Evolutionary conservation across 2,888 invertebrate species (phyloP), one percentile per base, ranked within the genome.

Genomic region (Euclidia mi): DNA sequence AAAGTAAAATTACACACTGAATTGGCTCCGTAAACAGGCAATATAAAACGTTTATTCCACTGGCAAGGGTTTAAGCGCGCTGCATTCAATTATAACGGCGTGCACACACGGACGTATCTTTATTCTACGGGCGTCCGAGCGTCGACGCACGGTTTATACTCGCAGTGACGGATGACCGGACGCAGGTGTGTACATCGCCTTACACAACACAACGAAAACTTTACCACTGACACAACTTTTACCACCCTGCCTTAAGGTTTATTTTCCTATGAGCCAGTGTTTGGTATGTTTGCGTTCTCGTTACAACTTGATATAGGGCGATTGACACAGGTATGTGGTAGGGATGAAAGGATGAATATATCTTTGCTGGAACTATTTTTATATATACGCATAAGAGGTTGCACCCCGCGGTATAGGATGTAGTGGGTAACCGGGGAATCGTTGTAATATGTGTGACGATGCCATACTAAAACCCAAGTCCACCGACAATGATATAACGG

Each of bases 241-340:
- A 29, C 37, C 35, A 7, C 28, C 7, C 28, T 1, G 0, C 0
- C 0, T 4, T 55, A 67, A 37, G 48, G 60, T 40, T 45, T 4
- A 12, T 44, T 65, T 74, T 61, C 14, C 35, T 7, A 12, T 42
- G 25, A 4, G 0, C 10, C 0, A 6, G 0, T 9, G 17, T 0
- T n/a, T n/a, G 10, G 25, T 17, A 25, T 18, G 17, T 44, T 37
- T 51, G 32, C 41, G 40, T 43, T 20, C 56, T 56, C 66, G 64
- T 70, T 65, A 75, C 75, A 71, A 68, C 61, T 71, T 78, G 73
- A 81, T 80, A 68, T 71, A 64, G 78, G 70, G 59, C 74, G 77
- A 86, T 84, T 82, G 86, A 85, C 86, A 83, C 72, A 76, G 84
- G 82, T 84, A 78, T 71, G 76, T 53, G 77, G 70, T 62, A 62